Base-by-base conservation (phyloP, 2,888 invertebrate species). In the Mechanitis mazaeus region DNA sequence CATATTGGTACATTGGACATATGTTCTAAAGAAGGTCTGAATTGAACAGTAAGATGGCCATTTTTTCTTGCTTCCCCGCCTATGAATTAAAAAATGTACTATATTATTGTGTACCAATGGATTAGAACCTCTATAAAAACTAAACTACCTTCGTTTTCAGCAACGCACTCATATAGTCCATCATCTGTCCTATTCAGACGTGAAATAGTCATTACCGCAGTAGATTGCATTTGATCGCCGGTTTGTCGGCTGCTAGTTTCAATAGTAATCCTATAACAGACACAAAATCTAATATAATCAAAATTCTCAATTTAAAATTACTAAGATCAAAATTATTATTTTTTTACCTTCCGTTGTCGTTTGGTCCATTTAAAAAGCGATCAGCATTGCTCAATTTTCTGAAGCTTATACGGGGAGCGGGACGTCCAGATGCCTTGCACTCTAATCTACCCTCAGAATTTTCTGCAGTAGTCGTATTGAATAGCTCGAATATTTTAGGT, bases 91-190 rank as follows among this genome's bases (percentile, higher is more conserved):
- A 42, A 9, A 42, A 42, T 42, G 1, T 20, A 20, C 20, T 20
- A 42, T 42, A 42, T 42, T 3, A 7, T 9, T 42, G 9, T 1
- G 6, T 42, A 42, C 1, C 11, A 42, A 42, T 0, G 6, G 42
- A 11, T 5, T 28, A 42, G 42, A 6, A 9, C 42, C 3, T 42
- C 3, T 9, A 33, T 3, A 56, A 31, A 46, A 31, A 35, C 42
- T 6, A 20, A 20, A 20, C 20, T 59, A 89, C 89, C 96, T 75
- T 93, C 92, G 75, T 97, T 97, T 73, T 92, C 91, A 4, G 97
- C 97, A 57, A 95, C 91, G 78, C 97, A 97, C 76, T 95, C 95
- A 79, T 97, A 97, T 7, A 97, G 90, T 0, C 97, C 97, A 80
- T 97, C 97, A 80, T 97, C 95, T 2, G 92, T 91, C 65, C 95